Evolutionary conservation across 1,140 invertebrate genomes (phyloP), one percentile per base, ranked within the genome.

Genomic region (Drosophila tristis): DNA sequence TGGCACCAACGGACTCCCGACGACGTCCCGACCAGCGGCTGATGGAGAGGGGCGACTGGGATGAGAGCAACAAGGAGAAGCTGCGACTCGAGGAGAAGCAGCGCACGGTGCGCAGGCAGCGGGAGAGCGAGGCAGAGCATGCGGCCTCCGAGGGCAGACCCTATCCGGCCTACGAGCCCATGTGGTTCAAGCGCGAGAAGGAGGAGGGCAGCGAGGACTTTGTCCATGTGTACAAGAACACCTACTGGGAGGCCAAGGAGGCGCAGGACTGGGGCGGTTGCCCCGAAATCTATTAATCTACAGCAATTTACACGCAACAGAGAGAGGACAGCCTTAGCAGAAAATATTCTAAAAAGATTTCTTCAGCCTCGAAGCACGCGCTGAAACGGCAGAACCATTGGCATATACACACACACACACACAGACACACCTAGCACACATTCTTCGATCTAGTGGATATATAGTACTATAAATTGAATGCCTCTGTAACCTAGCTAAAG

Each of bases 1-100:
- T 99, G 26, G 98, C 98, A 29, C 98, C 98, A 13, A 99, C 99
- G 0, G 99, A 99, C 94, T 96, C 96, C 15, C 95, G 99, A n/a
- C 92, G 94, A 20, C 94, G 98, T 65, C 98, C 98, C 47, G 98
- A 99, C 94, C 98, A 99, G 93, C 95, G 98, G 49, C 94, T 99
- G 47, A 99, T 99, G 98, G 99, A 99, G 93, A 94, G 98, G 61
- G 98, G 98, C 6, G 90, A 93, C 15, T 99, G 98, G 98, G 98
- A 99, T 81, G 97, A 98, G 80, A 98, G 98, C 31, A 99, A 99
- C 93, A 92, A 94, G 13, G 96, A 97, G 87, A 99, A 99, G 54
- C 20, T 92, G 53, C 90, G 91, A 6, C 81, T 99, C 1, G 99
- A 99, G 93, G 98, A 99, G 89, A 99, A 99, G 93, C 99, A 99